These are phyloP conservation scores for Anolis carolinensis DNA, from an alignment of 2,113 vertebrate species.

Conservation along the genomic window DNA sequence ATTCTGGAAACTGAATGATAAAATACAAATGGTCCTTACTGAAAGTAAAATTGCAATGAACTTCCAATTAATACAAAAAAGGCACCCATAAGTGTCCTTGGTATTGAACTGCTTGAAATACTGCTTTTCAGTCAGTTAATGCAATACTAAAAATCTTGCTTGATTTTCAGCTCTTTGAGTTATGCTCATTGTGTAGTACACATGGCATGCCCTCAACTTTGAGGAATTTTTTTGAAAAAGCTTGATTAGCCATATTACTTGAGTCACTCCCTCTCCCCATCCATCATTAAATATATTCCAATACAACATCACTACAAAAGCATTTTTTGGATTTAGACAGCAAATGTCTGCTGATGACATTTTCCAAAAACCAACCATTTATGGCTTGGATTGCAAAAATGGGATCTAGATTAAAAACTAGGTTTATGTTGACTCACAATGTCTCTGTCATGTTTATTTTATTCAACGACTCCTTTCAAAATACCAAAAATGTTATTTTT, in stretches of 20 bases:
- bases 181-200: not conserved
- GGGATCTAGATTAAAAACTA: conserved; percentile 40
- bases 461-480: conserved; percentile 37
- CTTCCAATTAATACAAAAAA: not conserved
- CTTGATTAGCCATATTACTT: not conserved
- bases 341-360: conserved; percentile 28
- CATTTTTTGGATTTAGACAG: conserved; percentile 30
- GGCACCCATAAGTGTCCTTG: not conserved
- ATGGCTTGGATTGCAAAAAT: conserved; percentile 52
- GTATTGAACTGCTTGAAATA: not conserved
- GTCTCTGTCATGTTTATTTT: conserved; percentile 48
- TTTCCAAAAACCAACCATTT: conserved; percentile 59
- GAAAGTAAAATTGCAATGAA: not conserved
- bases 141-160: not conserved
- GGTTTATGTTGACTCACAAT: conserved; percentile 51
- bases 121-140: not conserved
- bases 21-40: not conserved
- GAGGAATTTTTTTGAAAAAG: not conserved
- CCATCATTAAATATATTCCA: not conserved
- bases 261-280: not conserved
- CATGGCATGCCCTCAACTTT: not conserved
- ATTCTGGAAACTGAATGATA: not conserved
- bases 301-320: conserved; percentile 12
- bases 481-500: conserved; percentile 15
- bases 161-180: not conserved